Evolutionary conservation across 2,888 invertebrate species (phyloP), one percentile per base, ranked within the genome.

Genomic region (Tuta absoluta): DNA sequence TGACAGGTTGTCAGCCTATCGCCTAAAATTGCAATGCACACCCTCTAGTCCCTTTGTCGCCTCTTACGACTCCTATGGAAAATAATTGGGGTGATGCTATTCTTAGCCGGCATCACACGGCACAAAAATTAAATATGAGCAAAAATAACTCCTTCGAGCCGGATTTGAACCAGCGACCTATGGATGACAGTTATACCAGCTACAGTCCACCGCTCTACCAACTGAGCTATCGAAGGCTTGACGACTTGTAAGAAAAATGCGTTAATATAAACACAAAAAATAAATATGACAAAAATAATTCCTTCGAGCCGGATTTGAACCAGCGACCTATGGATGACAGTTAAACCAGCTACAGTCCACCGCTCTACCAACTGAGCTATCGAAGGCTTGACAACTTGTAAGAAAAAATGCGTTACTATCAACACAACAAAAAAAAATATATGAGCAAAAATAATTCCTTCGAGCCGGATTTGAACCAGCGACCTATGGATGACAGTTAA

Each of bases 161-260:
- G 92, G 92, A 92, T 92, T 93, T 92, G 93, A 93, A 93, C 92
- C 93, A 93, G 93, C 89, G 92, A 93, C 92, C 92, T 93, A 93
- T 92, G 92, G 92, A 92, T 92, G 62, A 68, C 89, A 80, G 70
- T 72, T 62, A 0, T 17, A 66, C 70, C 78, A 69, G 64, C 83
- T 84, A 84, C 84, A 85, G 85, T 85, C 84, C 83, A 84, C 91
- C 91, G 91, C 90, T 91, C 91, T 91, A 91, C 91, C 91, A 90
- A 90, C 91, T 91, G 91, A 92, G 91, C 91, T 91, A 92, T 33
- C 33, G 33, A 33, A 33, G 33, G 33, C 33, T 33, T 33, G 33
- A 33, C 10, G 33, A 33, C 4, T 8, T 10, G 33, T 33, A 10
- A 8, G 8, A 33, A 33, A 33, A 33, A 33, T 3, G 33, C 33